Conservation (phyloP, 2,888 invertebrate genomes). For the Athetis lepigone region DNA sequence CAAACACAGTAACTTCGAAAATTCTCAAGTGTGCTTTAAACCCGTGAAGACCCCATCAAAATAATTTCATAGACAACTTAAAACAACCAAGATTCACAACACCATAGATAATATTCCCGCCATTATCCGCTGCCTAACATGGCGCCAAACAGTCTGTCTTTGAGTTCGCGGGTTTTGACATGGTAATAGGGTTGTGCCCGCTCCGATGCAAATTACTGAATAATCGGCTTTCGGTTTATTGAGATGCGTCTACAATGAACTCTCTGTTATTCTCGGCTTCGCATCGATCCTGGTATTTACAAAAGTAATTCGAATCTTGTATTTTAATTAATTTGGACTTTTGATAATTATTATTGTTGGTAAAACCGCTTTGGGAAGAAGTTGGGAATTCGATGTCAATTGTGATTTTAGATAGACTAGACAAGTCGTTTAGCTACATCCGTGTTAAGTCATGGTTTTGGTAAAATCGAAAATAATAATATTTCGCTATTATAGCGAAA, state of each 20-base stretch:
- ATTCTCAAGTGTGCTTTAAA: too few species aligned
- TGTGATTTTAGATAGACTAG: too few species aligned
- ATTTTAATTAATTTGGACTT: conserved; percentile 61
- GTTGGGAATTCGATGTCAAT: not conserved
- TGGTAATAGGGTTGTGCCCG: conserved; percentile 79
- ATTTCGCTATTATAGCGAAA: too few species aligned
- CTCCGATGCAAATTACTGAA: conserved; percentile 84
- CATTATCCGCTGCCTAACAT: conserved; percentile 52
- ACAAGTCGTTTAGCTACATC: too few species aligned
- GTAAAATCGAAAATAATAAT: too few species aligned
- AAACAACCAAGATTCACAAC: conserved; percentile 16
- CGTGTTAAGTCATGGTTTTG: too few species aligned
- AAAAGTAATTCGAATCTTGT: conserved; percentile 59
- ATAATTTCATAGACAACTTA: not conserved
- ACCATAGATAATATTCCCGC: conserved; percentile 51
- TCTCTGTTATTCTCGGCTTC: conserved; percentile 68
- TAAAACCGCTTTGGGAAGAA: not conserved
- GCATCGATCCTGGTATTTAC: conserved; percentile 66
- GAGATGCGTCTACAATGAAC: conserved; percentile 80
- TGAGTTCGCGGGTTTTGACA: conserved; percentile 79
- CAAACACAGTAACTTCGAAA: too few species aligned
- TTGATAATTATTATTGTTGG: conserved; percentile 35
- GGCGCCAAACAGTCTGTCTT: conserved; percentile 61
- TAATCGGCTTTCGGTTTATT: conserved; percentile 84
- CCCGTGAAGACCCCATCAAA: not conserved